Base-by-base conservation (phyloP, 2,888 invertebrate species). In the Cataglyphis cursor region DNA sequence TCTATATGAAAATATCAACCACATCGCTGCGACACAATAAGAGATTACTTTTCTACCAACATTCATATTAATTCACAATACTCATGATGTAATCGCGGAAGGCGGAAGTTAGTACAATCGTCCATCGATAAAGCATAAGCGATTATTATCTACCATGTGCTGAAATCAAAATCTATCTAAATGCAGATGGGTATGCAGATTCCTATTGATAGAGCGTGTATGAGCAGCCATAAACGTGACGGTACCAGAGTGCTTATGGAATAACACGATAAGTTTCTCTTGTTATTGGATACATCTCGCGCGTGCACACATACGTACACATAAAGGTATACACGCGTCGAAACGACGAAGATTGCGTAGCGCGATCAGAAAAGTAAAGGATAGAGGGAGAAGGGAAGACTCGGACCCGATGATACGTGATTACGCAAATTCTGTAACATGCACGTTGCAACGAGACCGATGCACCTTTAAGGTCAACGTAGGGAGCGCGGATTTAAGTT, bases 391-490 rank as follows among this genome's bases (percentile, higher is more conserved):
- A 64, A n/a, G 31, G 51, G 44, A 57, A 73, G 74, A 70, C 85
- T 24, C 54, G 65, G 38, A 24, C 90, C 4, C 90, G 89, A 91
- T 90, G 91, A 92, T 91, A 91, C 91, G 91, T 92, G 90, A 92
- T 93, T 93, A 92, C 92, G 92, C 92, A 92, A 92, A 93, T 92
- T 91, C 86, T 88, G 87, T 89, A 89, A 88, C 89, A 87, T 89
- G 89, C 88, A 90, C 88, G 89, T 87, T 89, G 86, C 89, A 88
- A 85, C 83, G 78, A 70, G 78, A 80, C 78, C 78, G 78, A 80
- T 80, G 78, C 78, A 80, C 70, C 78, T 78, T 80, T 80, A 89
- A 89, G 91, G 89, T 91, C 89, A 89, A 88, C 88, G 87, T 85
- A 85, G 84, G 82, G 65, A 88, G 88, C 90, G 90, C 87, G 73